Base-by-base conservation (phyloP, 2,797 vertebrate species). In the Botia almorhae region DNA sequence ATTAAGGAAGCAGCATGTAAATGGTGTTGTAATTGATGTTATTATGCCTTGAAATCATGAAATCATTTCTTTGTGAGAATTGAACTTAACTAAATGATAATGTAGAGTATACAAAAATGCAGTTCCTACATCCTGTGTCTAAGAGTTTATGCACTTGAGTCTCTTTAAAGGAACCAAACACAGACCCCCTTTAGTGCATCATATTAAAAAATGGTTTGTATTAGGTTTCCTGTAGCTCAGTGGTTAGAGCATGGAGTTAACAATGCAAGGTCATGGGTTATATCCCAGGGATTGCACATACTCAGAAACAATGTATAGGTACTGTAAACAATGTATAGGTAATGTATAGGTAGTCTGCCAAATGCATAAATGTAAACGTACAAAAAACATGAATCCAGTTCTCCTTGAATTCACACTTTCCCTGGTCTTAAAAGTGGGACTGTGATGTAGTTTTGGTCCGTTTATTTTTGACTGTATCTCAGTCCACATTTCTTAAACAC, bases 21-120 rank as follows among this genome's bases (percentile, higher is more conserved):
- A n/a, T 56, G 10, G 8, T 39, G 19, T 23, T 43, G 74, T 46
- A 68, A 77, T 56, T 67, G 33, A 50, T 69, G 36, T 46, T 46
- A 23, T 29, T 58, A 5, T 36, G 2, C 23, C 21, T 56, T 56
- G 19, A 50, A n/a, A 56, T 76, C 36, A 68, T 76, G 55, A 26
- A 76, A 56, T 55, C 0, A 56, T 56, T 56, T n/a, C 36, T 39
- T 39, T 39, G 36, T 39, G 36, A 69, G 51, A 48, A 17, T 48
- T 64, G 7, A 69, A 56, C 4, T 2, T 14, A 11, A 5, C 2
- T 6, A 36, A 46, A 58, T 46, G 10, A 29, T 56, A 53, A 7
- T 58, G 5, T 7, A 3, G 7, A 69, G 51, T 39, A 14, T 12
- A 10, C 21, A 23, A 33, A 63, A 8, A 14, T 16, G 5, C 19